A percentile compares a stretch with the other conserved stretches of the same genome.
These are phyloP conservation scores for Eidolon helvum DNA, from an alignment of 2,113 vertebrate species.

Conservation along the genomic window DNA sequence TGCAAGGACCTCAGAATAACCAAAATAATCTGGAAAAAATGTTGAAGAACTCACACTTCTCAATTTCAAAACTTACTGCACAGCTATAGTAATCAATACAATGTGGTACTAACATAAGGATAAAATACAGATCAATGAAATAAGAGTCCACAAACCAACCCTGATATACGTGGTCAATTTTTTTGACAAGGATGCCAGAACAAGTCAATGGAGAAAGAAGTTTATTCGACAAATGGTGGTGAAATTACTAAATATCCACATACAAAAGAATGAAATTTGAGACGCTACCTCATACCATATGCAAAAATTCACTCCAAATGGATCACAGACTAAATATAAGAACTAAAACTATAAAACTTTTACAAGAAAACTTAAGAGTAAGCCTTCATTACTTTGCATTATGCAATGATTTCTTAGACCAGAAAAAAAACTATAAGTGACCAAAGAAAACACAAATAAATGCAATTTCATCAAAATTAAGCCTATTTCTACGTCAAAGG, in stretches of 20 bases:
- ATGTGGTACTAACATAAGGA: too few species aligned
- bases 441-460: background rate
- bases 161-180: background rate
- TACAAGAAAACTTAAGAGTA: background rate
- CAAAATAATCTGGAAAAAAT: background rate
- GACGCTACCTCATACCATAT: too few species aligned
- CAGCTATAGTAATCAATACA: too few species aligned
- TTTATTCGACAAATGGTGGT: too few species aligned
- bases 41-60: too few species aligned
- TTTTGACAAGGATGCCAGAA: background rate
- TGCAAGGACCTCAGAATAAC: background rate
- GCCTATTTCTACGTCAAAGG: background rate
- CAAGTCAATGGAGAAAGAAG: background rate
- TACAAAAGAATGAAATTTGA: too few species aligned
- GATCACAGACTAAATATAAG: too few species aligned
- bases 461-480: background rate
- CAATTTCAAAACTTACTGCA: too few species aligned
- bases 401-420: background rate
- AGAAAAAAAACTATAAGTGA: background rate
- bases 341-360: too few species aligned
- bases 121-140: background rate
- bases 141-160: background rate
- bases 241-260: too few species aligned
- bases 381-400: background rate
- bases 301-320: too few species aligned